Percentiles rank a stretch among this genome's conserved stretches.
These are phyloP conservation scores for Lycorma delicatula DNA, from an alignment of 1,140 invertebrate genomes.

Conservation along the genomic window DNA sequence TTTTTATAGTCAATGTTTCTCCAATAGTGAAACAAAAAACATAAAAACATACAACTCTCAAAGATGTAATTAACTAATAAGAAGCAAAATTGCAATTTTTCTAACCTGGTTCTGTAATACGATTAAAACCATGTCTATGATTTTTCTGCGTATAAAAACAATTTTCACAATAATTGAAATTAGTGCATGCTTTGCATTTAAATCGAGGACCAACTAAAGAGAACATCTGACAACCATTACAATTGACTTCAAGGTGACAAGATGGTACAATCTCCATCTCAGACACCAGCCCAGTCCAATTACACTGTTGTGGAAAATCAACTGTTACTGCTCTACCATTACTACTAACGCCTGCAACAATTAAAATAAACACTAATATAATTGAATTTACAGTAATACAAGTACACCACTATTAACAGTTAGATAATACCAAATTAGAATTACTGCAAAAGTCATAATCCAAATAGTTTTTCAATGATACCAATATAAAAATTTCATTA, in stretches of 20 bases:
- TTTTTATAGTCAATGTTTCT: too few species aligned
- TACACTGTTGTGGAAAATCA: slow-evolving; percentile 82
- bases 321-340: slow-evolving; percentile 79
- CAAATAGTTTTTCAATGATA: too few species aligned
- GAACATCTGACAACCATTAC: slow-evolving; percentile 54
- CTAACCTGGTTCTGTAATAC: slow-evolving; percentile 62
- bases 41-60: too few species aligned
- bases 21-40: too few species aligned
- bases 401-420: too few species aligned
- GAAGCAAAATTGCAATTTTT: too few species aligned
- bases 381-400: too few species aligned
- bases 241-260: slow-evolving; percentile 55
- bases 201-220: slow-evolving; percentile 59
- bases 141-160: slow-evolving; percentile 62
- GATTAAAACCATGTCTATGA: slow-evolving; percentile 60
- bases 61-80: too few species aligned
- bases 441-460: too few species aligned
- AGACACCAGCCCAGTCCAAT: slow-evolving; percentile 78
- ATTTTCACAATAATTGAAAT: slow-evolving; percentile 67
- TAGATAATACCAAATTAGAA: too few species aligned
- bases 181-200: slow-evolving; percentile 62
- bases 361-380: too few species aligned
- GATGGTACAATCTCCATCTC: slow-evolving; percentile 78
- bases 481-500: too few species aligned
- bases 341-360: slow-evolving; percentile 48